phyloP scores from a whole-genome alignment of 1,140 invertebrate genomes.

The Tetramorium simillimum region DNA sequence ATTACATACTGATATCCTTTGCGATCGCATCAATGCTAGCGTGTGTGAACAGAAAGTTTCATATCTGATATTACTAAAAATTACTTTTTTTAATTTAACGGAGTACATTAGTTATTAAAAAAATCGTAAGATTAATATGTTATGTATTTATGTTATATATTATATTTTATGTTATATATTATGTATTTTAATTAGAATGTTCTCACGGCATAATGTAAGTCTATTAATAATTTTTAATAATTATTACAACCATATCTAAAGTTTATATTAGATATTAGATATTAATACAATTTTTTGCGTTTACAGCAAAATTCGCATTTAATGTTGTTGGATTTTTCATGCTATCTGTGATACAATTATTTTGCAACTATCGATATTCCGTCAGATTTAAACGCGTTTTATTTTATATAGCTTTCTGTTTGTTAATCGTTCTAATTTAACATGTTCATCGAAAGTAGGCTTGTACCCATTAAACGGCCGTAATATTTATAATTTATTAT shows the following conservation, averaged over 20 bases:
- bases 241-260: slow-evolving; percentile 11
- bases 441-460: background rate
- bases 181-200: slow-evolving; percentile 35
- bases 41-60: slow-evolving; percentile 12
- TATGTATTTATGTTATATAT: slow-evolving; percentile 47
- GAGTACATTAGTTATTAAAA: slow-evolving; percentile 33
- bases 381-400: slow-evolving; percentile 23
- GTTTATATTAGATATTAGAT: slow-evolving; percentile 33
- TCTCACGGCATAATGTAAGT: slow-evolving; percentile 14
- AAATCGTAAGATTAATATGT: slow-evolving; percentile 27
- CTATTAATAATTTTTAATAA: slow-evolving; percentile 19
- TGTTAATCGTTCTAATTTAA: slow-evolving; percentile 2
- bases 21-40: background rate
- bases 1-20: slow-evolving; percentile 33
- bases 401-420: slow-evolving; percentile 17
- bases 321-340: slow-evolving; percentile 39
- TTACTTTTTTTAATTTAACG: slow-evolving; percentile 4
- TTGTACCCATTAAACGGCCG: background rate
- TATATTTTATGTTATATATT: slow-evolving; percentile 47
- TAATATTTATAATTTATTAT: slow-evolving; percentile 11
- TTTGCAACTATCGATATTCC: slow-evolving; percentile 25
- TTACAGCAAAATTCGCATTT: slow-evolving; percentile 38
- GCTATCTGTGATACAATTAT: slow-evolving; percentile 29
- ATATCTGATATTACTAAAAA: slow-evolving; percentile 20
- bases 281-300: slow-evolving; percentile 20